Base-by-base conservation (phyloP, 2,888 invertebrate species). In the Glaucopsyche alexis region DNA sequence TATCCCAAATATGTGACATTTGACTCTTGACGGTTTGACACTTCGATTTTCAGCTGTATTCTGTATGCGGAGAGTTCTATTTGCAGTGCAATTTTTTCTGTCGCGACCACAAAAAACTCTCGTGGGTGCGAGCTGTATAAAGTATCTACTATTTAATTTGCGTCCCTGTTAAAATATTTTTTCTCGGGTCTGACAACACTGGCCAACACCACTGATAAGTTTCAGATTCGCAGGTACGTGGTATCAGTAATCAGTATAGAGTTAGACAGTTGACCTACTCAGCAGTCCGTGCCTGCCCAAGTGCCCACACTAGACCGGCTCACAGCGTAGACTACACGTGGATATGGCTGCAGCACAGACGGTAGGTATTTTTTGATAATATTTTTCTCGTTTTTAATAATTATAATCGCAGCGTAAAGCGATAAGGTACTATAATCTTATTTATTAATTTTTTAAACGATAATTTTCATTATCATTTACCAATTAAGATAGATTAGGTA, bases 191-290 rank as follows among this genome's bases (percentile, higher is more conserved):
- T 52, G 52, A 2, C 55, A 55, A 55, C 55, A 1, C 9, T 16
- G 55, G 55, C 55, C 55, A 55, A 55, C 55, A 19, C 55, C 8
- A 55, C 55, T 55, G 55, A 55, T 55, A 55, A 11, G 55, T 55
- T 55, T 16, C 7, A 19, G 5, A 0, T 13, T 42, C 29, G 29
- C 60, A 29, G 13, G 13, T 7, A 60, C 60, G 60, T 60, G 38
- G 60, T 60, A 60, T 29, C 19, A 19, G 7, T 29, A 60, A 5
- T 29, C 11, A 16, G 19, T 55, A 0, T 8, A 19, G 19, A 29
- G 11, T 5, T n/a, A n/a, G n/a, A n/a, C n/a, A n/a, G n/a, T n/a
- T n/a, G n/a, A 29, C 19, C 19, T 19, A 60, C 11, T 11, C 19
- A 11, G 29, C 19, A 29, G n/a, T 14, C 7, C n/a, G 14, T 50